Percentiles rank a stretch among this genome's conserved stretches.
Evolutionary conservation across 2,888 invertebrate genomes (phyloP).

Genomic region (Schizaphis graminum): DNA sequence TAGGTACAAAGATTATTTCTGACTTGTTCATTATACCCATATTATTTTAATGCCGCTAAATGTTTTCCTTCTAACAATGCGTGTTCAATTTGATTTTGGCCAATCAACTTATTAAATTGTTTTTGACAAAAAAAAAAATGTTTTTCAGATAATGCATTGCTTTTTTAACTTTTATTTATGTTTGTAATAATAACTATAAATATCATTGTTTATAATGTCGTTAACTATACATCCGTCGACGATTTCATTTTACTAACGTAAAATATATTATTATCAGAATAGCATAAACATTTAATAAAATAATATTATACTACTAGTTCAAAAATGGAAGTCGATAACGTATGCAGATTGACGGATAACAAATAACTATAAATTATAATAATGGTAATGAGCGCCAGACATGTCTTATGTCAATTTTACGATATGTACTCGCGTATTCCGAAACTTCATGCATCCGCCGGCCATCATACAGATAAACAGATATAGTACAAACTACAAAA

Average conservation of each 20-base stretch:
- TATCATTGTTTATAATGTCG: background rate
- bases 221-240: background rate
- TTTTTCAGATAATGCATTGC: background rate
- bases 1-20: conserved; percentile 47
- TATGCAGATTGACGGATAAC: background rate
- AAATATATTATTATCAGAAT: background rate
- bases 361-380: background rate
- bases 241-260: background rate
- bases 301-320: background rate
- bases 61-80: conserved; percentile 27
- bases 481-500: background rate
- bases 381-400: background rate
- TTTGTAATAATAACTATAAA: background rate
- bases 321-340: background rate
- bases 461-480: background rate
- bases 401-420: background rate
- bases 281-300: background rate
- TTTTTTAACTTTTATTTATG: background rate
- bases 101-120: conserved; percentile 6
- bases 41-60: too few species aligned
- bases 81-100: conserved; percentile 48
- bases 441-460: background rate
- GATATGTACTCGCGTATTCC: background rate
- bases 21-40: conserved; percentile 42
- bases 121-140: background rate